These are phyloP conservation scores for Pyrocoelia pectoralis DNA, from an alignment of 2,888 invertebrate genomes.

Conservation along the genomic window DNA sequence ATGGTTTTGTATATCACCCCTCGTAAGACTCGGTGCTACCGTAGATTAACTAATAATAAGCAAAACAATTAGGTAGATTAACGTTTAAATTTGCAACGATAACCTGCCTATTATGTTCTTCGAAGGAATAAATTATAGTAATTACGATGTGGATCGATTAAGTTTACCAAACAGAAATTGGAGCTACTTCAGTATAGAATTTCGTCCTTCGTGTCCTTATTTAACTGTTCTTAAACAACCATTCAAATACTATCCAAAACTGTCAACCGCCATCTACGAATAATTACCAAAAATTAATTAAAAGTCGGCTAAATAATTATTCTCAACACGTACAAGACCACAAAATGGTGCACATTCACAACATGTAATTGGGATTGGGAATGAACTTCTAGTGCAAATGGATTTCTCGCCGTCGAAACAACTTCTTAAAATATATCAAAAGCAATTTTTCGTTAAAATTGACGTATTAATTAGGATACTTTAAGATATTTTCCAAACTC, in stretches of 20 bases:
- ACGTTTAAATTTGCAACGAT: neutral
- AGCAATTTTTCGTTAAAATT: neutral
- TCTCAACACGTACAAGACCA: neutral
- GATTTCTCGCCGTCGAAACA: neutral
- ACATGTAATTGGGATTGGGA: neutral
- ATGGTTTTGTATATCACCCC: no score
- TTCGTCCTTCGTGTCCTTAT: no score
- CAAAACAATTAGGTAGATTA: neutral
- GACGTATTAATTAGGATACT: constrained; percentile 13
- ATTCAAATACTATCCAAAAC: no score
- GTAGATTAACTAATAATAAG: neutral
- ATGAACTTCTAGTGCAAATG: neutral
- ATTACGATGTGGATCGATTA: neutral
- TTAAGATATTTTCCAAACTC: neutral
- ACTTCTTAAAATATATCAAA: neutral
- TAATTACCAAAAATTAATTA: neutral
- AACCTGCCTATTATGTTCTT: neutral
- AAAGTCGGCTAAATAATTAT: neutral
- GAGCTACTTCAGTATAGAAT: neutral
- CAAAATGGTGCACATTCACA: neutral
- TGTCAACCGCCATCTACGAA: neutral
- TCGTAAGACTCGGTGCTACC: no score
- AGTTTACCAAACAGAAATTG: neutral
- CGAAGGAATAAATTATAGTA: neutral
- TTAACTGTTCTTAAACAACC: no score